Evolutionary conservation across 2,888 invertebrate species (phyloP).

Genomic region (Aspidiotus rigidus): DNA sequence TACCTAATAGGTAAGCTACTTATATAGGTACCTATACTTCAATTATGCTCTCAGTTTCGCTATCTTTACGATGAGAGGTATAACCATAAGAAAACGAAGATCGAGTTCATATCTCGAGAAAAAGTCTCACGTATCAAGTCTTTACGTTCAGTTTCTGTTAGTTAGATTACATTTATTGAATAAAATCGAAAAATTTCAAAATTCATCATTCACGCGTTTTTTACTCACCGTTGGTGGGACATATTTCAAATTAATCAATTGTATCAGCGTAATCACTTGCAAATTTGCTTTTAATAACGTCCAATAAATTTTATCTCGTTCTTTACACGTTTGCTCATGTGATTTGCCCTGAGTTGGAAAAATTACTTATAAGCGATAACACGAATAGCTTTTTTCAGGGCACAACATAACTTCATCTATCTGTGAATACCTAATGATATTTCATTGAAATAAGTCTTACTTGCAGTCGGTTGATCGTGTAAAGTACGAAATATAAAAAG

Average conservation of each 20-base stretch:
- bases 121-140: background rate
- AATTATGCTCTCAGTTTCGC: no score
- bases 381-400: no score
- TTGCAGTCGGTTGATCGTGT: conserved; percentile 64
- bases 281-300: conserved; percentile 62
- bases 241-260: conserved; percentile 62
- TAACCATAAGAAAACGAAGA: no score
- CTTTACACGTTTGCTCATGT: conserved; percentile 54
- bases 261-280: conserved; percentile 65
- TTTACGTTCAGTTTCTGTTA: background rate
- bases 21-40: no score
- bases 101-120: no score
- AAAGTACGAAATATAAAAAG: conserved; percentile 63
- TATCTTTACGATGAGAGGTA: no score
- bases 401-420: no score
- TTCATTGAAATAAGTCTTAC: conserved; percentile 40
- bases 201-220: background rate
- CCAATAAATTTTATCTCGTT: conserved; percentile 55
- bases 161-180: no score
- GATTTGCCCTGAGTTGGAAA: conserved; percentile 51
- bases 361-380: no score
- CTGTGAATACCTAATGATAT: no score
- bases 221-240: conserved; percentile 68
- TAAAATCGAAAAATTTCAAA: background rate
- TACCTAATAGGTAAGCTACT: no score